These are phyloP conservation scores for Pollimyrus isidori DNA, from an alignment of 2,113 vertebrate genomes.

Conservation along the genomic window DNA sequence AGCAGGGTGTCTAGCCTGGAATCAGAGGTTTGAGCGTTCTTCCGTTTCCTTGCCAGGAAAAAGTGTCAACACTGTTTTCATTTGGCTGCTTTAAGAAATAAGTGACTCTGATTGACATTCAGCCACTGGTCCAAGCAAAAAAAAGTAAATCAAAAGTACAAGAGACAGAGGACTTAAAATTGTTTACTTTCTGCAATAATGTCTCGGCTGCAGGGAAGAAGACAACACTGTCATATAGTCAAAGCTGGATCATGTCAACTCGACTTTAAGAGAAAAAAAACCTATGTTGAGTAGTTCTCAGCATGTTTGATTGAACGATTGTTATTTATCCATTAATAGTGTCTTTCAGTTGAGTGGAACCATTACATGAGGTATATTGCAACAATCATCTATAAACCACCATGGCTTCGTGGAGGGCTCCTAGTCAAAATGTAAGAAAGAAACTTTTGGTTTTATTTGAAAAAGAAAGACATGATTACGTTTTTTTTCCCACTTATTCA, in stretches of 20 bases:
- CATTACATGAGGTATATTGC: constrained; percentile 24
- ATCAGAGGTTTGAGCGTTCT: constrained; percentile 74
- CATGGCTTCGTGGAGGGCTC: constrained; percentile 52
- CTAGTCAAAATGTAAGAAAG: constrained; percentile 28
- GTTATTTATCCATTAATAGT: constrained; percentile 12
- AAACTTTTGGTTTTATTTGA: constrained; percentile 44
- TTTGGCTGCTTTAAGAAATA: constrained; percentile 5
- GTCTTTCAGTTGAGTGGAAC: constrained; percentile 11
- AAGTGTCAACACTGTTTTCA: neutral
- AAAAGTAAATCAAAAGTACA: neutral
- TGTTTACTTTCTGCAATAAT: constrained; percentile 22
- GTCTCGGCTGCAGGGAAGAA: constrained; percentile 6
- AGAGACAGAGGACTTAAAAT: neutral
- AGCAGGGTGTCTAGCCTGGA: constrained; percentile 82
- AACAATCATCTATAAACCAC: constrained; percentile 29
- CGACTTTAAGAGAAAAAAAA: neutral
- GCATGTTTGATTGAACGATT: constrained; percentile 8
- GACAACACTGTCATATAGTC: neutral
- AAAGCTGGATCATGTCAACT: neutral
- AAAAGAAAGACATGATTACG: constrained; percentile 31
- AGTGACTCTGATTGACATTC: constrained; percentile 1
- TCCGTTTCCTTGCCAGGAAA: constrained; percentile 11
- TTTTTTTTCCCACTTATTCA: constrained; percentile 46
- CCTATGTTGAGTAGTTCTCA: constrained; percentile 3
- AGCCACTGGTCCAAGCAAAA: constrained; percentile 10